Evolutionary conservation across 1,140 invertebrate genomes (phyloP), one percentile per base, ranked within the genome.

Genomic region (Oedothorax gibbosus): DNA sequence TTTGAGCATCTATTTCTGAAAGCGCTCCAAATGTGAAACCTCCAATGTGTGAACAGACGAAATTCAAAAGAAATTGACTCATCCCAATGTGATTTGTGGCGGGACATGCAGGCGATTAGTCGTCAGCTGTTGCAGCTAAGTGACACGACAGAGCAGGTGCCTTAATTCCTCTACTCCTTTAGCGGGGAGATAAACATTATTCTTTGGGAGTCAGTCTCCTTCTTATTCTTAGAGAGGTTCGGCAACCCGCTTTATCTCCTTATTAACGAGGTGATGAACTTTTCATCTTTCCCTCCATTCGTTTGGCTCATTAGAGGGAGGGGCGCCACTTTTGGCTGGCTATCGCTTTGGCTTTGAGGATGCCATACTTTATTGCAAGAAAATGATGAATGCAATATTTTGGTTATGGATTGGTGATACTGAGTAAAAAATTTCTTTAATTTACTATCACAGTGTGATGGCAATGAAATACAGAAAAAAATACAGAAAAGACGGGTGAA

Each of bases 181-280:
- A 77, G 15, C 15, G 35, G 11, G 35, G 75, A 75, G 57, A 77
- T 53, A 77, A 77, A 77, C 75, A 77, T 77, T 77, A 77, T 77
- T 77, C 75, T 77, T 77, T 18, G 35, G 54, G 20, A 9, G 49
- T 71, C 60, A 53, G 5, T 75, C 21, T 18, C 77, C 20, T 60
- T 18, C 64, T n/a, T 8, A 18, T 54, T 72, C 69, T 51, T 51
- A 51, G 62, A 77, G 75, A 64, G 64, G 75, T 77, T 77, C 64
- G 60, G 75, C 75, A 77, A 77, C 75, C 78, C 62, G 54, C 51
- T 71, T 81, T 71, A 81, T 81, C 78, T 81, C 78, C 78, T 71
- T 57, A 82, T 82, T 73, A 82, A 82, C 80, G 69, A 82, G 80
- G 80, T 82, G 79, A 82, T 73, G 69, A 82, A 82, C 80, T 77